Conservation (phyloP, 2,113 vertebrate species). For the Uria aalge region DNA sequence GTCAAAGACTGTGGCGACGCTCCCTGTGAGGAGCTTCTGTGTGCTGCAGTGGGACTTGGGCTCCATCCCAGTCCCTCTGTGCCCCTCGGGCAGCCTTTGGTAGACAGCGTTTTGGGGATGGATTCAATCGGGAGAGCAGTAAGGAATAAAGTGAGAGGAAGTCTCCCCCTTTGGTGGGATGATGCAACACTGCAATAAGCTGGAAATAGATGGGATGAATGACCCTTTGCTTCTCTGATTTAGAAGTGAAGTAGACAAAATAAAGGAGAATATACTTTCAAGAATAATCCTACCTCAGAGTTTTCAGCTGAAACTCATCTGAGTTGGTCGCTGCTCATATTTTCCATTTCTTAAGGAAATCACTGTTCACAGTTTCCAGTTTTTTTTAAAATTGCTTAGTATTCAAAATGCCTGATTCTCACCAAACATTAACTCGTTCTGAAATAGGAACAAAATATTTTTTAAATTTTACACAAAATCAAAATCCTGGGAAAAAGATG, state of each 20-base stretch:
- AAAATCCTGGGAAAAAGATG: neutral
- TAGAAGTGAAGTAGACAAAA: constrained; percentile 33
- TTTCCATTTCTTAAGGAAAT: constrained; percentile 43
- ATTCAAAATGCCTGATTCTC: neutral
- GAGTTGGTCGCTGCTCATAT: neutral
- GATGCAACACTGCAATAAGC: neutral
- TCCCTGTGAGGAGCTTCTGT: neutral
- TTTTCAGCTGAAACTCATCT: constrained; percentile 41
- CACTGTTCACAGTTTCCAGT: neutral
- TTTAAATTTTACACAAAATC: neutral
- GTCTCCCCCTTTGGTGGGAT: neutral
- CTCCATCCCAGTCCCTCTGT: neutral
- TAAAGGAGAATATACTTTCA: constrained; percentile 1
- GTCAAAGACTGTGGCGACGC: accelerated
- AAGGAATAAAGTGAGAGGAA: neutral
- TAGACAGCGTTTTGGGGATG: neutral
- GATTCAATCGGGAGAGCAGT: neutral
- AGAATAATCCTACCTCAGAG: neutral
- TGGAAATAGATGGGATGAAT: neutral
- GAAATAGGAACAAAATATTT: neutral
- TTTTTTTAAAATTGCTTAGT: neutral
- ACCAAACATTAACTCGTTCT: neutral
- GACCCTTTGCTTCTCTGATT: neutral
- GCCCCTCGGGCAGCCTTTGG: neutral
- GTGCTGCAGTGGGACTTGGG: neutral